phyloP scores from a whole-genome alignment of 2,113 vertebrate species.

The Pachyramphus minor region DNA sequence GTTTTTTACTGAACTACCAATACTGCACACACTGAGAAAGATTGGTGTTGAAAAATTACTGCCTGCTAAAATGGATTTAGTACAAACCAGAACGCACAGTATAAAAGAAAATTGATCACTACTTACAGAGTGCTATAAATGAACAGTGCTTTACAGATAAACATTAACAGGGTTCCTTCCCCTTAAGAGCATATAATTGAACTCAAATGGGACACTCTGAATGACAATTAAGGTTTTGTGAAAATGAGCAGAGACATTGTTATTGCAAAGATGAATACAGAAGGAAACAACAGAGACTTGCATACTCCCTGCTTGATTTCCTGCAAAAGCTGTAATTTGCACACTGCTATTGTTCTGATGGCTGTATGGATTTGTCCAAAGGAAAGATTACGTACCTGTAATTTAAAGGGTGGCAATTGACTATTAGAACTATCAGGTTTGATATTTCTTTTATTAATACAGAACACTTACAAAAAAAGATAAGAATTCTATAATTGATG shows the following conservation, averaged over 20 bases:
- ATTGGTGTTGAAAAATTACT: constrained; percentile 44
- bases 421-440: constrained; percentile 4
- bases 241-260: constrained; percentile 44
- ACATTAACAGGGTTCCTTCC: constrained; percentile 54
- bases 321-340: constrained; percentile 22
- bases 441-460: constrained; percentile 28
- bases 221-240: constrained; percentile 49
- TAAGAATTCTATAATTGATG: neutral
- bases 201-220: constrained; percentile 32
- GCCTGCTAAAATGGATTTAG: constrained; percentile 39
- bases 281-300: constrained; percentile 33
- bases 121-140: constrained; percentile 44
- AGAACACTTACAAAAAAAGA: constrained; percentile 5
- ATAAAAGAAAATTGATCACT: constrained; percentile 59
- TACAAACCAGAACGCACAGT: neutral
- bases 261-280: constrained; percentile 18
- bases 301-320: neutral
- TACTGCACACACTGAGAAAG: constrained; percentile 29
- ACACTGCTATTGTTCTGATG: constrained; percentile 4
- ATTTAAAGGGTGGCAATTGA: constrained; percentile 17
- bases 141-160: constrained; percentile 51
- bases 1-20: constrained; percentile 27
- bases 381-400: constrained; percentile 35
- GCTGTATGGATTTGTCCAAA: neutral
- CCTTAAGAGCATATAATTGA: constrained; percentile 51